phyloP scores from a whole-genome alignment of 2,797 vertebrate genomes.

The Bucorvus abyssinicus region DNA sequence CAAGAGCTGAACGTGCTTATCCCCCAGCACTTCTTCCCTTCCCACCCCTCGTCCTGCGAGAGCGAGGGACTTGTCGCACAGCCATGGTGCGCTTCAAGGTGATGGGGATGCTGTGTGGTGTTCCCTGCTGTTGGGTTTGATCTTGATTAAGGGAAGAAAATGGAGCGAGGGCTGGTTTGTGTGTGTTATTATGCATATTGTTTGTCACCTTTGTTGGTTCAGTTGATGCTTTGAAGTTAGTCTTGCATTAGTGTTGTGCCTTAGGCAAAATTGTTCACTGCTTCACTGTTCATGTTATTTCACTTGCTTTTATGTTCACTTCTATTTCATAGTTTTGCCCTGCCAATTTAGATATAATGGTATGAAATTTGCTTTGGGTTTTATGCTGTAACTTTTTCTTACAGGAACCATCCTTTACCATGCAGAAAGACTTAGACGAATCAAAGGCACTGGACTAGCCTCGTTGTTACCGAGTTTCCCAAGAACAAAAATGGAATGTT shows the following conservation, averaged over 20 bases:
- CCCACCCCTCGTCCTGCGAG: accelerated
- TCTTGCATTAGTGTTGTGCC: conserved; percentile 30
- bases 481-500: not conserved
- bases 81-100: accelerated
- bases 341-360: not conserved
- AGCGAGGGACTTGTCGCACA: accelerated
- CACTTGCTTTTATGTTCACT: conserved; percentile 33
- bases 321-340: not conserved
- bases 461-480: not conserved
- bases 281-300: not conserved
- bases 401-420: not conserved
- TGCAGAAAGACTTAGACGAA: not conserved
- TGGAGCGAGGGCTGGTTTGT: not conserved
- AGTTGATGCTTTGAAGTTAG: conserved; percentile 33
- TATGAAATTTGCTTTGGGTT: not conserved
- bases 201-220: conserved; percentile 54
- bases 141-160: not conserved
- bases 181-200: not conserved
- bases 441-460: not conserved
- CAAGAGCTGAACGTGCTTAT: not conserved
- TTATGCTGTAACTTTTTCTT: not conserved
- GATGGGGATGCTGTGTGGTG: accelerated
- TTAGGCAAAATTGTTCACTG: conserved; percentile 40
- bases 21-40: not conserved
- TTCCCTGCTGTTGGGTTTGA: not conserved